Evolutionary conservation across 1,140 invertebrate species (phyloP).

Genomic region (Drosophila virilis): DNA sequence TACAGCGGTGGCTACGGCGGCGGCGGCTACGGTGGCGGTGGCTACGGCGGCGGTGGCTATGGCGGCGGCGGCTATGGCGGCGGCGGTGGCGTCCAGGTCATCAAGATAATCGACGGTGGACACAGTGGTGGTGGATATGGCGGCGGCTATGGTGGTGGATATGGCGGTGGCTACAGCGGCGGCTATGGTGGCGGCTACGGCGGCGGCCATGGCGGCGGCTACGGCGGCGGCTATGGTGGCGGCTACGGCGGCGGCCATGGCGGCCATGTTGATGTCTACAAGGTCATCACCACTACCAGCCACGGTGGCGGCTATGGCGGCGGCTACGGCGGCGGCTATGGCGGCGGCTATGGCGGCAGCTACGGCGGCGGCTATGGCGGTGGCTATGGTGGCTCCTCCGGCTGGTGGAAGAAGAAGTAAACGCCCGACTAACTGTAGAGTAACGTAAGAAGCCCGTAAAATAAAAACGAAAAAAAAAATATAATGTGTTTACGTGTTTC

Average conservation of each 20-base stretch:
- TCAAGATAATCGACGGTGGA: constrained; percentile 38
- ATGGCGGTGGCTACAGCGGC: constrained; percentile 27
- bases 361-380: constrained; percentile 46
- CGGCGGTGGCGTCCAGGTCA: constrained; percentile 36
- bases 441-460: constrained; percentile 8
- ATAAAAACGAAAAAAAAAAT: constrained; percentile 8
- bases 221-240: constrained; percentile 26
- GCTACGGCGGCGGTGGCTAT: constrained; percentile 18
- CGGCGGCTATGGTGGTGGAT: constrained; percentile 40
- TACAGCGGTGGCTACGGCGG: constrained; percentile 23
- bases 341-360: constrained; percentile 29
- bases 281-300: constrained; percentile 10
- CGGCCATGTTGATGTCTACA: constrained; percentile 38
- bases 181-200: constrained; percentile 14
- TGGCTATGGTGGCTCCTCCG: constrained; percentile 31
- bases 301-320: constrained; percentile 43
- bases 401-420: constrained; percentile 33
- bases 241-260: constrained; percentile 45
- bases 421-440: constrained; percentile 1
- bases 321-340: constrained; percentile 28
- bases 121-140: constrained; percentile 30
- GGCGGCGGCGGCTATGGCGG: constrained; percentile 13
- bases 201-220: constrained; percentile 33
- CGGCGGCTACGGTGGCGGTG: constrained; percentile 25
- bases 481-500: not conserved